Conservation (phyloP, 2,113 vertebrate species). For the Sprattus sprattus region DNA sequence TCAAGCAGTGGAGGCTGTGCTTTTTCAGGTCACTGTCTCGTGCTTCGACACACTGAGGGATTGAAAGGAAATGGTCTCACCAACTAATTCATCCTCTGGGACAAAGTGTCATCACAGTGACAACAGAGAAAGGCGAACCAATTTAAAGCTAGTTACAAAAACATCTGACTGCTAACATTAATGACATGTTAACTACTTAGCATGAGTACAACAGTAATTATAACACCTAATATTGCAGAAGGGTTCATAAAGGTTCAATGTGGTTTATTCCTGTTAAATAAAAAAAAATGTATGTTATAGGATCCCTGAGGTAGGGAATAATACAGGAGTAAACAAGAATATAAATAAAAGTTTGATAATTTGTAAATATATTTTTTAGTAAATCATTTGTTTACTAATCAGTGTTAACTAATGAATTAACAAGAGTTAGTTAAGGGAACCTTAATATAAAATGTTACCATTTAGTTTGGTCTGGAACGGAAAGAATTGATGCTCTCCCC, state of each 20-base stretch:
- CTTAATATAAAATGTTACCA: not conserved
- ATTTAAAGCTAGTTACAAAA: not conserved
- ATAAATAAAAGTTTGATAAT: not conserved
- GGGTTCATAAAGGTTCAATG: not conserved
- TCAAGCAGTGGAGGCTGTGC: not conserved
- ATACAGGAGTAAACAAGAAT: not conserved
- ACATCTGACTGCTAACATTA: not conserved
- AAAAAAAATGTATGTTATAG: not conserved
- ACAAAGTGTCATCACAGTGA: not conserved
- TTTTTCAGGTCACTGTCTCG: not conserved
- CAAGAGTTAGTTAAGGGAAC: not conserved
- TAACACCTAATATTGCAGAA: not conserved
- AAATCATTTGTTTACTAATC: not conserved
- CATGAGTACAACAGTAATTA: not conserved
- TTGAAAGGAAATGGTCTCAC: not conserved
- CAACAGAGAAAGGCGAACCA: not conserved
- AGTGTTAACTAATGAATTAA: not conserved
- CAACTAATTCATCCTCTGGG: not conserved
- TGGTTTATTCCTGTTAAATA: not conserved
- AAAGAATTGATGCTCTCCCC: not conserved
- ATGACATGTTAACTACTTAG: not conserved
- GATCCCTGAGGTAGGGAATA: not conserved
- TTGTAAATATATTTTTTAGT: not conserved
- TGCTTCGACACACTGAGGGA: not conserved
- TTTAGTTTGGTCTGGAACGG: not conserved